These are phyloP conservation scores for Prinia subflava DNA, from an alignment of 2,113 vertebrate species.

Conservation along the genomic window DNA sequence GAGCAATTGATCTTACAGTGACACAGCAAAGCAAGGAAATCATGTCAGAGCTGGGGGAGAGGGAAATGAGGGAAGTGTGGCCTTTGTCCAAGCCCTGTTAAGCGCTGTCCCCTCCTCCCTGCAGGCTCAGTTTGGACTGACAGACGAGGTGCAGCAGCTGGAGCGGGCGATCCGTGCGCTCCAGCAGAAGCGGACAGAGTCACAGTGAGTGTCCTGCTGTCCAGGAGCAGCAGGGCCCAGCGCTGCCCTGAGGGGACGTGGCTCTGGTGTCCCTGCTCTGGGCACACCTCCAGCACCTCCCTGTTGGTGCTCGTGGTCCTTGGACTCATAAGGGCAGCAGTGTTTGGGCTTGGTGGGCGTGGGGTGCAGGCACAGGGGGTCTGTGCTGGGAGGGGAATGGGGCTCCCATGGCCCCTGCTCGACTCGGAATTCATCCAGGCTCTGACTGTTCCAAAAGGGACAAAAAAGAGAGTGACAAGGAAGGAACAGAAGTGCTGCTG, in stretches of 20 bases:
- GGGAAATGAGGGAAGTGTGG: fast-evolving
- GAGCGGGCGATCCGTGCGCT: slow-evolving; percentile 76
- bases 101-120: background rate
- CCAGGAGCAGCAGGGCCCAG: background rate
- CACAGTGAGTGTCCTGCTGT: slow-evolving; percentile 79
- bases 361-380: background rate
- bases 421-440: background rate
- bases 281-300: background rate
- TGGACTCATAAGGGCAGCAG: background rate
- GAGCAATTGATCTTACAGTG: background rate
- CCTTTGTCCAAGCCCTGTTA: background rate
- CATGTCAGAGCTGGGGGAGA: background rate
- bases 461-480: background rate
- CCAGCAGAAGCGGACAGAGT: slow-evolving; percentile 81
- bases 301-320: fast-evolving
- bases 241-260: fast-evolving
- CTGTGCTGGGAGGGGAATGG: background rate
- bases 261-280: background rate
- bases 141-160: slow-evolving; percentile 83
- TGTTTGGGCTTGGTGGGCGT: background rate
- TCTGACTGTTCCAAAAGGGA: background rate
- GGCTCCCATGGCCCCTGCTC: background rate
- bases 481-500: background rate
- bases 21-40: background rate
- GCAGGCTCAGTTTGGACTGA: slow-evolving; percentile 85